phyloP scores from a whole-genome alignment of 2,888 invertebrate species.

The Thymelicus lineola region DNA sequence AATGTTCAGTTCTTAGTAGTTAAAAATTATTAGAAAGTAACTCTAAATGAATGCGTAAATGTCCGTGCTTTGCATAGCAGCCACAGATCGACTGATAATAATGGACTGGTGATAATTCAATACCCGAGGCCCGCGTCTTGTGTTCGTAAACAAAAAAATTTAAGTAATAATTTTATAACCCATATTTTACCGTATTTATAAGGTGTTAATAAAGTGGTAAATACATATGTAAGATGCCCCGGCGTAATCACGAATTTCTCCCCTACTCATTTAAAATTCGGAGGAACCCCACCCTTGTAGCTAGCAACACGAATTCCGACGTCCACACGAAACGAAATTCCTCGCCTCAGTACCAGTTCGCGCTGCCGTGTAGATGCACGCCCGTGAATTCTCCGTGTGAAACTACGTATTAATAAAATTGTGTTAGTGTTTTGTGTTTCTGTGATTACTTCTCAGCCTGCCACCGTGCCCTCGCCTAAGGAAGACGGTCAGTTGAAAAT shows the following conservation, averaged over 20 bases:
- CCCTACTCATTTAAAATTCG: not conserved
- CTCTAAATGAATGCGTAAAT: too few species aligned
- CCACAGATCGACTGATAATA: too few species aligned
- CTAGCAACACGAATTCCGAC: conserved; percentile 47
- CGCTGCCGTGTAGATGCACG: conserved; percentile 37
- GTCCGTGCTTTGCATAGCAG: too few species aligned
- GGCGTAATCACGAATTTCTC: not conserved
- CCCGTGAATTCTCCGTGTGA: conserved; percentile 1
- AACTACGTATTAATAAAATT: conserved; percentile 20
- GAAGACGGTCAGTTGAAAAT: conserved; percentile 22
- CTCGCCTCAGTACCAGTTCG: conserved; percentile 52
- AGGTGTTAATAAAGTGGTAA: too few species aligned
- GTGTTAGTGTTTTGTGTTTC: conserved; percentile 32
- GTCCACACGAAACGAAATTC: conserved; percentile 52
- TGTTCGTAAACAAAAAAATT: too few species aligned
- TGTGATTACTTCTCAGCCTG: conserved; percentile 41
- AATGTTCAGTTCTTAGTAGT: too few species aligned
- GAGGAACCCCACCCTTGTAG: not conserved
- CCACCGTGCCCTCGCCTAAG: conserved; percentile 1
- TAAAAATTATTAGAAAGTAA: too few species aligned
- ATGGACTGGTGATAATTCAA: too few species aligned
- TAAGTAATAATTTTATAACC: too few species aligned
- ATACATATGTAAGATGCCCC: too few species aligned
- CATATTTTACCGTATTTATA: too few species aligned
- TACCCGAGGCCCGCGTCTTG: too few species aligned